These are phyloP conservation scores for Cyanoramphus novaezelandiae DNA, from an alignment of 2,113 vertebrate genomes.

Conservation along the genomic window DNA sequence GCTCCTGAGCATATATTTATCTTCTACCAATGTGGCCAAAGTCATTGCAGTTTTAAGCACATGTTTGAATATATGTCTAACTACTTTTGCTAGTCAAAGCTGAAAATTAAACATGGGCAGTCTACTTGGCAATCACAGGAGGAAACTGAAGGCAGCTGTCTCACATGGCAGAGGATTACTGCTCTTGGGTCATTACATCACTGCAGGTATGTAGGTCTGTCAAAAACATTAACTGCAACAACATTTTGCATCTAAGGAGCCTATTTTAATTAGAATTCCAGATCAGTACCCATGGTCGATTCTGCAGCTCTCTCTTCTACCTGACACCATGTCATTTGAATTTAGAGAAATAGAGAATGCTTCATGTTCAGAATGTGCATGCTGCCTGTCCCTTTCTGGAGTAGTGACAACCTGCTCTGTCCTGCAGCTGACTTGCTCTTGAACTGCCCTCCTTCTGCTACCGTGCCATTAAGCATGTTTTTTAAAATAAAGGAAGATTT, in stretches of 20 bases:
- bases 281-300: background rate
- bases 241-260: background rate
- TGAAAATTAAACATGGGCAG: background rate
- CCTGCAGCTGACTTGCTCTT: background rate
- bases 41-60: background rate
- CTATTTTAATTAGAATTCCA: background rate
- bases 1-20: background rate
- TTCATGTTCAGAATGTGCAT: background rate
- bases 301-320: background rate
- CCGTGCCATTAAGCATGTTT: background rate
- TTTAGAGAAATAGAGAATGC: background rate
- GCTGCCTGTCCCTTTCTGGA: background rate
- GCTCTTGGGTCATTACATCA: background rate
- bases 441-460: background rate
- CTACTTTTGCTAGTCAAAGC: background rate
- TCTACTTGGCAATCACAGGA: background rate
- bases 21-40: background rate
- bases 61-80: background rate
- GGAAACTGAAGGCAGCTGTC: background rate
- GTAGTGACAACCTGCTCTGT: background rate
- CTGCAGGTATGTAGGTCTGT: background rate
- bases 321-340: background rate
- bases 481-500: background rate
- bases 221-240: background rate
- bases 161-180: background rate